phyloP scores from a whole-genome alignment of 2,113 vertebrate species.

The Cyanoderma ruficeps region DNA sequence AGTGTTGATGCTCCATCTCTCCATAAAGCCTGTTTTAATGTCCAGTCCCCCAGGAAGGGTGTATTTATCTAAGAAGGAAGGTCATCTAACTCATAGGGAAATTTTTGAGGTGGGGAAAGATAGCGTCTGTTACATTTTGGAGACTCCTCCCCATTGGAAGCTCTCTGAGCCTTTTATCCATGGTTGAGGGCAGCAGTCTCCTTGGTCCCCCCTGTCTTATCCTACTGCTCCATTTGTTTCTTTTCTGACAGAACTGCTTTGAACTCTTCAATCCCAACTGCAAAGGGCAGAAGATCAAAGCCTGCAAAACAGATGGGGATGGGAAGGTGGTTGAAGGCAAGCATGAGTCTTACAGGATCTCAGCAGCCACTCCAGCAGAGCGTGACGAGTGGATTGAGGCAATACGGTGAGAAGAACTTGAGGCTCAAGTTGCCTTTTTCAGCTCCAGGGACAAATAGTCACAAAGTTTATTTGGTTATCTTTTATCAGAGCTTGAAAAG shows the following conservation, averaged over 20 bases:
- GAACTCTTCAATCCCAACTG: conserved; percentile 91
- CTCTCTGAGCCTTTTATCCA: background rate
- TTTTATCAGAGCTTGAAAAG: background rate
- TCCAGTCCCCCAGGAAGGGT: background rate
- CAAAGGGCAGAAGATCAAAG: conserved; percentile 93
- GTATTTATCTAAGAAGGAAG: background rate
- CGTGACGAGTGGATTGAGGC: conserved; percentile 92
- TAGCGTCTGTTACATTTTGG: background rate
- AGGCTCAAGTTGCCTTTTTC: background rate
- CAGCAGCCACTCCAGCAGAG: conserved; percentile 85
- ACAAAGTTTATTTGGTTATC: background rate
- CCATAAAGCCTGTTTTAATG: background rate
- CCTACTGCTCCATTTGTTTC: background rate
- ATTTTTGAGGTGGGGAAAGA: background rate
- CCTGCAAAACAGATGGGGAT: conserved; percentile 94
- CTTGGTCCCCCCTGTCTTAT: background rate
- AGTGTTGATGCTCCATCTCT: background rate
- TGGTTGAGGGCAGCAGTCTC: background rate
- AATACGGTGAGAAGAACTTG: conserved; percentile 80
- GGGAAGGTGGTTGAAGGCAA: conserved; percentile 95
- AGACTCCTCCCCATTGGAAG: background rate
- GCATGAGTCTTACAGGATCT: conserved; percentile 93
- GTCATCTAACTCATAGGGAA: background rate
- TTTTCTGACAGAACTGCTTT: conserved; percentile 85
- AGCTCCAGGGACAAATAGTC: background rate